A percentile compares a stretch with the other conserved stretches of the same genome.
These are phyloP conservation scores for Pemphigus obesinymphae DNA, from an alignment of 1,140 invertebrate genomes.

Conservation along the genomic window DNA sequence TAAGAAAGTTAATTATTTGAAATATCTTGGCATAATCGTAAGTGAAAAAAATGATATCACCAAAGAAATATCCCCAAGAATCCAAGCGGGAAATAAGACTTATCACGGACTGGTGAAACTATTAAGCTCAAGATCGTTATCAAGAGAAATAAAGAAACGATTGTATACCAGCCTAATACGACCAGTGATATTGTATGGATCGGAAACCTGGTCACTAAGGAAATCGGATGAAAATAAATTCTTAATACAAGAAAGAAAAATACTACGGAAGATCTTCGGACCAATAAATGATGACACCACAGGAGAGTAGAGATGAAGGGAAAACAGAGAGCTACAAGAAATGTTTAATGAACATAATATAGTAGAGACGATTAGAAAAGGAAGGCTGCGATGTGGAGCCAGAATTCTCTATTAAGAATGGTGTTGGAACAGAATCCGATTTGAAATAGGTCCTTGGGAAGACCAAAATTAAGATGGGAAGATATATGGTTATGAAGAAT, in stretches of 20 bases:
- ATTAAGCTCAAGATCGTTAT: conserved; percentile 19
- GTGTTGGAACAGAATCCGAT: not conserved
- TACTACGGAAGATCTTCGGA: no score
- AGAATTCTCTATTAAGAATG: not conserved
- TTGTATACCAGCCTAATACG: conserved; percentile 26
- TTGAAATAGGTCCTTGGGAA: no score
- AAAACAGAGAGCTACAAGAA: not conserved
- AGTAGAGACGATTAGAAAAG: no score
- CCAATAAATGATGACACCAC: no score
- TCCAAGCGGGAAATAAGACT: conserved; percentile 19
- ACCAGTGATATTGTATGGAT: conserved; percentile 7
- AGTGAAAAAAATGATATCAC: conserved; percentile 12
- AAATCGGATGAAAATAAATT: conserved; percentile 16
- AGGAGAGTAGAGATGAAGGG: not conserved
- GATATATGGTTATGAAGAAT: not conserved
- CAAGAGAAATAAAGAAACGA: conserved; percentile 11
- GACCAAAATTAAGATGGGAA: no score
- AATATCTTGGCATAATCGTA: not conserved
- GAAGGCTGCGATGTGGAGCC: not conserved
- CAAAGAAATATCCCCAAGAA: conserved; percentile 22
- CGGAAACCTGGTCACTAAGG: conserved; percentile 25
- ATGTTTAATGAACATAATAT: no score
- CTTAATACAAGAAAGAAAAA: conserved; percentile 1
- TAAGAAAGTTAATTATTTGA: not conserved
- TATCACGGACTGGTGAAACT: not conserved